Conservation (phyloP, 2,113 vertebrate species). For the Etheostoma spectabile region DNA sequence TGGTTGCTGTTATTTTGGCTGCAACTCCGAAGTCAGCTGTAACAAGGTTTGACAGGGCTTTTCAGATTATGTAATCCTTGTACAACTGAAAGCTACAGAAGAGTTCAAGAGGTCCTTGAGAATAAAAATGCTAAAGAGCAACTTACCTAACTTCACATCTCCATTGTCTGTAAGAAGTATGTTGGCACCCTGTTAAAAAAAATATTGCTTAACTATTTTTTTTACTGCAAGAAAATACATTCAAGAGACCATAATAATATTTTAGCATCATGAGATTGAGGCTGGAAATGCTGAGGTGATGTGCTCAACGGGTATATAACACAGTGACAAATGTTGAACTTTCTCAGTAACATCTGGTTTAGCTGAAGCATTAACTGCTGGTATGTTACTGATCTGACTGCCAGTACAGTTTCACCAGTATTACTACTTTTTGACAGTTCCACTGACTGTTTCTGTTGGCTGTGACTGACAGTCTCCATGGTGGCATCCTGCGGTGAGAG, state of each 20-base stretch:
- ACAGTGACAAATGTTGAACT: background rate
- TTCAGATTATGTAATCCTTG: slow-evolving; percentile 58
- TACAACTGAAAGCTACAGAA: background rate
- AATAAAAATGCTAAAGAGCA: slow-evolving; percentile 12
- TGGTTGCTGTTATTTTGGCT: slow-evolving; percentile 99
- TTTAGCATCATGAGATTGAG: background rate
- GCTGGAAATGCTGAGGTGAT: background rate
- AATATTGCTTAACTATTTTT: background rate
- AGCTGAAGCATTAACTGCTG: background rate
- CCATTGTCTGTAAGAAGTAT: slow-evolving; percentile 96
- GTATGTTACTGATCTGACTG: slow-evolving; percentile 5
- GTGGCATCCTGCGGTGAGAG: slow-evolving; percentile 70
- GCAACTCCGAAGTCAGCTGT: slow-evolving; percentile 98
- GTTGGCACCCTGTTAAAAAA: slow-evolving; percentile 91
- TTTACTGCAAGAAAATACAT: slow-evolving; percentile 2
- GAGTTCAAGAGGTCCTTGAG: slow-evolving; percentile 1
- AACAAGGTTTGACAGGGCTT: slow-evolving; percentile 42
- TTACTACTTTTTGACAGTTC: slow-evolving; percentile 28
- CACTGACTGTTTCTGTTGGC: slow-evolving; percentile 54
- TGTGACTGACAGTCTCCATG: slow-evolving; percentile 63
- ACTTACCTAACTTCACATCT: slow-evolving; percentile 96
- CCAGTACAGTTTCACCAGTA: background rate
- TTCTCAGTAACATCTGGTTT: slow-evolving; percentile 13
- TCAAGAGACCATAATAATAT: background rate
- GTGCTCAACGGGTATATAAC: background rate